Base-by-base conservation (phyloP, 2,113 vertebrate species). In the Beaufortia kweichowensis region DNA sequence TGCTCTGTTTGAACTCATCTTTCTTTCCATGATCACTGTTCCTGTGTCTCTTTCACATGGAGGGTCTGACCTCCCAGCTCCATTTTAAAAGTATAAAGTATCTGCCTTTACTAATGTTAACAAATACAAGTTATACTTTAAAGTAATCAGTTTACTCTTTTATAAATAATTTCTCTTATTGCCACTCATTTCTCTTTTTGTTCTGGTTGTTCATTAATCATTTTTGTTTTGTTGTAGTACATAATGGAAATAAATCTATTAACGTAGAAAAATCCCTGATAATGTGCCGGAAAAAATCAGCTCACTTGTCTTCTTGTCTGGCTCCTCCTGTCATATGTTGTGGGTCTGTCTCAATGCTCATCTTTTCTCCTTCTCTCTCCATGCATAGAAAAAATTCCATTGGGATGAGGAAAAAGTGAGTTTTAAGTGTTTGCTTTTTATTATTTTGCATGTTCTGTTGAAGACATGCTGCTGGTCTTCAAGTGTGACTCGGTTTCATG, bases 401-500 rank as follows among this genome's bases (percentile, higher is more conserved):
- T 91, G 92, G 91, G 87, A 91, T 92, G 88, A 91, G 89, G 85
- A 92, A 92, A 89, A 93, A 85, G 92, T 93, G 91, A 93, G 92
- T 92, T 62, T 84, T 14, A 41, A 80, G 80, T 81, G 80, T 82
- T 87, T 80, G 19, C 14, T 46, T 11, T 46, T 46, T 46, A 3
- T 21, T 26, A 4, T 28, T 59, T 71, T 71, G 68, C 68, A 71
- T 71, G 46, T 55, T 46, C 14, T 26, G 57, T 50, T 41, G 68
- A 71, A 71, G 68, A 57, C 68, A 56, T 71, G 29, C 68, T 60
- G 12, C 57, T 43, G 67, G 35, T 75, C 8, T 73, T 65, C 23
- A 59, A n/a, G 31, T 41, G 55, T 72, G 50, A 62, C 43, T 43
- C 48, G n/a, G 43, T 71, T 31, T 80, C 62, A 31, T 77, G 79